Evolutionary conservation across 2,888 invertebrate genomes (phyloP), one percentile per base, ranked within the genome.

Genomic region (Nudaria mundana): DNA sequence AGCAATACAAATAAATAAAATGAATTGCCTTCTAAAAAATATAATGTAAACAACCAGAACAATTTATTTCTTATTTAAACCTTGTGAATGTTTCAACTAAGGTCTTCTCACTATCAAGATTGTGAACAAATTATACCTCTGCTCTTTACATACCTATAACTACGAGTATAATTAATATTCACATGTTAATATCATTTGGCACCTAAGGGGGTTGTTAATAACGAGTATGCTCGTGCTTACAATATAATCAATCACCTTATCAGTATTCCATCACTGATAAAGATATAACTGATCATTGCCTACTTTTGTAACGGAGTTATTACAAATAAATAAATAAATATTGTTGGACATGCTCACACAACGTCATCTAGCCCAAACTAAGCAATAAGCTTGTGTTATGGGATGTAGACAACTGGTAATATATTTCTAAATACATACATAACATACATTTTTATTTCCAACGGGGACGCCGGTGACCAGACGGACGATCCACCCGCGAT

Each of bases 41-140:
- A n/a, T n/a, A n/a, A n/a, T n/a, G 38, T 37, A 37, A 23, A 23
- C 20, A 38, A 38, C 36, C 11, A 26, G 1, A 50, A 59, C 56
- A 57, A 57, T 48, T 30, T 44, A 40, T 39, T 11, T 25, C 36
- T 50, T 47, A 47, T 54, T 48, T 40, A 32, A 24, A 22, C 48
- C 48, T 60, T 58, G 40, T 30, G 35, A 24, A 12, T 38, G 23
- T 44, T 57, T 53, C 34, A 33, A 34, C 22, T 41, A 58, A 61
- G 61, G 61, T 48, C 51, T 53, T n/a, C n/a, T n/a, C n/a, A n/a
- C 40, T 44, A 32, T 45, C 43, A 47, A 35, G 20, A 22, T 49
- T 38, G 23, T 30, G 5, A 33, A 34, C 36, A 57, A 48, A 53
- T 58, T 28, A 59, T 45, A 56, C 13, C 38, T 33, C 36, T 43